Conservation (phyloP, 2,888 invertebrate species). For the Prosopocoilus inquinatus region DNA sequence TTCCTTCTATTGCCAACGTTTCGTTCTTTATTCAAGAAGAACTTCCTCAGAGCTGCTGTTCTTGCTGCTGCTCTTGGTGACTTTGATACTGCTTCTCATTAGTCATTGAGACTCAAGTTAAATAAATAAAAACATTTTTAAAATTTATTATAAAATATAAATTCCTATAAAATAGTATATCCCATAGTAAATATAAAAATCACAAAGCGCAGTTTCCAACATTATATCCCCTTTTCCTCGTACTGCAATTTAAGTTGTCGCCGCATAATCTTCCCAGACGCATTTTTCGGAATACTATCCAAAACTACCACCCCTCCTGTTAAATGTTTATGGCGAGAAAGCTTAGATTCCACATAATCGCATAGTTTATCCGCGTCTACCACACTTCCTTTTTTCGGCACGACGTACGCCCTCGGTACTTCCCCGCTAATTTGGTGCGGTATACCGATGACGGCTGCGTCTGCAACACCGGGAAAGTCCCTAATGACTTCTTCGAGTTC, state of each 20-base stretch:
- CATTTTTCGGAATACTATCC: slow-evolving; percentile 71
- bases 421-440: slow-evolving; percentile 68
- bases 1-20: too few relatives aligned
- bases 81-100: too few relatives aligned
- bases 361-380: slow-evolving; percentile 58
- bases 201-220: neutral
- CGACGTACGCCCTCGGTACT: slow-evolving; percentile 70
- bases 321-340: slow-evolving; percentile 73
- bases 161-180: too few relatives aligned
- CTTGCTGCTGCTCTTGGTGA: too few relatives aligned
- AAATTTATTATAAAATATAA: too few relatives aligned
- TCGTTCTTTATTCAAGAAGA: too few relatives aligned
- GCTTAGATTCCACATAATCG: slow-evolving; percentile 62
- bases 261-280: slow-evolving; percentile 76
- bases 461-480: slow-evolving; percentile 68
- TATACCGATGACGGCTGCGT: slow-evolving; percentile 79
- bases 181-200: too few relatives aligned
- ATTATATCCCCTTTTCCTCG: slow-evolving; percentile 46
- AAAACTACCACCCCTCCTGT: slow-evolving; percentile 65
- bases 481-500: slow-evolving; percentile 74
- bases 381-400: slow-evolving; percentile 50
- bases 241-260: slow-evolving; percentile 50
- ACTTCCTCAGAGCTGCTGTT: too few relatives aligned
- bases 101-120: too few relatives aligned
- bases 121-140: too few relatives aligned